These are phyloP conservation scores for Beris morrisii DNA, from an alignment of 2,888 invertebrate species.

Conservation along the genomic window DNA sequence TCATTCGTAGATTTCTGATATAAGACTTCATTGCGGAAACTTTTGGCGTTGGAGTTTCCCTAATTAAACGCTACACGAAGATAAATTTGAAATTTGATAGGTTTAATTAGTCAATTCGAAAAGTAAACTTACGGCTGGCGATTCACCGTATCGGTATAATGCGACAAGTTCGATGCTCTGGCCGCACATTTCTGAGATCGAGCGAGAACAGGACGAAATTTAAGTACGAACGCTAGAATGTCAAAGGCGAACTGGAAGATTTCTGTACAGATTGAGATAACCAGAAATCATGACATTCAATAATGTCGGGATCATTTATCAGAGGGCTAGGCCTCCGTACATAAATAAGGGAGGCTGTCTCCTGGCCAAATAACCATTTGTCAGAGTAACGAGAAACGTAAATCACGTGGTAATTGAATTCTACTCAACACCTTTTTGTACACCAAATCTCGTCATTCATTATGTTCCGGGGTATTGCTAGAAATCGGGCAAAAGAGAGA, in stretches of 20 bases:
- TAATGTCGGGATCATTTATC: constrained; percentile 35
- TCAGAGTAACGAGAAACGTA: constrained; percentile 36
- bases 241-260: constrained; percentile 4
- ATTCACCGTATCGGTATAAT: too few relatives aligned
- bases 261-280: constrained; percentile 30
- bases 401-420: constrained; percentile 37
- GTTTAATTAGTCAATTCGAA: too few relatives aligned
- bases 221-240: not conserved
- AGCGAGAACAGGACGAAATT: not conserved
- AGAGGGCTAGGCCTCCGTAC: constrained; percentile 10
- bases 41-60: too few relatives aligned
- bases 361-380: constrained; percentile 35
- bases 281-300: constrained; percentile 36
- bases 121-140: too few relatives aligned
- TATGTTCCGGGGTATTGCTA: not conserved
- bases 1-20: too few relatives aligned
- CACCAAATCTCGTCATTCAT: constrained; percentile 23
- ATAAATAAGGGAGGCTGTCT: constrained; percentile 28
- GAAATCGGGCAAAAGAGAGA: too few relatives aligned
- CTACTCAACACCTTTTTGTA: constrained; percentile 36
- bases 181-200: too few relatives aligned
- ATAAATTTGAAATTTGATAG: too few relatives aligned
- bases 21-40: too few relatives aligned
- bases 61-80: too few relatives aligned
- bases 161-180: too few relatives aligned